These are phyloP conservation scores for Hypothenemus hampei DNA, from an alignment of 1,140 invertebrate genomes.

Conservation along the genomic window DNA sequence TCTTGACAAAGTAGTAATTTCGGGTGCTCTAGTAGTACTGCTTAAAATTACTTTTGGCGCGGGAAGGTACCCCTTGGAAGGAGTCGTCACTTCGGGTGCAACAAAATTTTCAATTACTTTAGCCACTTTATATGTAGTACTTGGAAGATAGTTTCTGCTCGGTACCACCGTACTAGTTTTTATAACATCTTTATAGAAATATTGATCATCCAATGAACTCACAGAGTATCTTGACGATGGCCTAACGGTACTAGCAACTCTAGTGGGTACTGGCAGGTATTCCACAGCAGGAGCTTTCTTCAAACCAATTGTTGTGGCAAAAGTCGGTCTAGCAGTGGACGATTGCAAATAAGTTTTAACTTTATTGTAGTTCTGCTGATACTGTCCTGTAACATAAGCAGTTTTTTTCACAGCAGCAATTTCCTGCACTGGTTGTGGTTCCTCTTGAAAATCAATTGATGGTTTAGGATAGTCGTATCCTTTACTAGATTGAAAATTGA, in stretches of 20 bases:
- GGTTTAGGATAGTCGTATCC: slow-evolving; percentile 49
- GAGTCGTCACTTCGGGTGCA: slow-evolving; percentile 10
- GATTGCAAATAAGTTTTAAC: slow-evolving; percentile 9
- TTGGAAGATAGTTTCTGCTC: slow-evolving; percentile 12
- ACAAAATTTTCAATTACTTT: slow-evolving; percentile 10
- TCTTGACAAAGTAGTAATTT: slow-evolving; percentile 29
- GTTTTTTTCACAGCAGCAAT: slow-evolving; percentile 47
- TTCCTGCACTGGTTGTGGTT: slow-evolving; percentile 45
- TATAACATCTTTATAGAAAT: slow-evolving; percentile 14
- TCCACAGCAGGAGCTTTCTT: slow-evolving; percentile 26
- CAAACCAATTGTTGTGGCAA: slow-evolving; percentile 31
- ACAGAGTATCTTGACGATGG: slow-evolving; percentile 32
- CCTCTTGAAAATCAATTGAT: slow-evolving; percentile 45
- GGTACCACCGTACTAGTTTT: slow-evolving; percentile 18
- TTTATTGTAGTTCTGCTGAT: slow-evolving; percentile 12
- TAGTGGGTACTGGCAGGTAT: slow-evolving; percentile 15
- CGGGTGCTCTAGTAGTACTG: slow-evolving; percentile 28
- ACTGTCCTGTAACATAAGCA: slow-evolving; percentile 49
- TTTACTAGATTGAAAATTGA: slow-evolving; percentile 24
- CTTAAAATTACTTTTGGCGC: slow-evolving; percentile 22
- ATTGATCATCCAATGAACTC: slow-evolving; percentile 28
- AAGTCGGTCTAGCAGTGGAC: slow-evolving; percentile 37
- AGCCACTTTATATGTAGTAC: slow-evolving; percentile 4
- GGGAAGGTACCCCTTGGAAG: slow-evolving; percentile 28
- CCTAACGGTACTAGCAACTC: slow-evolving; percentile 26